phyloP scores from a whole-genome alignment of 1,140 invertebrate genomes.

The Pogonus chalceus region DNA sequence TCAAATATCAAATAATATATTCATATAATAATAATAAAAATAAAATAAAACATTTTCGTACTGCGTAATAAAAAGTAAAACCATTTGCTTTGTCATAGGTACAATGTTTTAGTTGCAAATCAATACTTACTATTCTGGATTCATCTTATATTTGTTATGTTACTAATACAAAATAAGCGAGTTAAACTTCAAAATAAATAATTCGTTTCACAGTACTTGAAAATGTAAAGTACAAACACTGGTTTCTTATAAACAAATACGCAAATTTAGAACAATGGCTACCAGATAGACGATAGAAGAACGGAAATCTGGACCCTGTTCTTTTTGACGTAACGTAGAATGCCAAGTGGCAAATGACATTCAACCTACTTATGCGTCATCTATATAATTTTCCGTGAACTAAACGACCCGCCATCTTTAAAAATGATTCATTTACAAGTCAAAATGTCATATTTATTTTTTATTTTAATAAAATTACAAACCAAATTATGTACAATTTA shows the following conservation, averaged over 20 bases:
- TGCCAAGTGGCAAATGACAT: conserved; percentile 18
- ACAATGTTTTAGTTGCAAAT: conserved; percentile 18
- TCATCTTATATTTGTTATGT: conserved; percentile 24
- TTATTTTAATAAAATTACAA: conserved; percentile 1
- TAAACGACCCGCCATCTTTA: background rate
- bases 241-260: conserved; percentile 15
- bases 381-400: background rate
- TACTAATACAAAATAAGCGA: background rate
- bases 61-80: conserved; percentile 9
- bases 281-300: conserved; percentile 13
- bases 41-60: background rate
- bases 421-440: background rate
- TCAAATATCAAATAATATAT: background rate
- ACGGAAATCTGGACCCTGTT: conserved; percentile 6
- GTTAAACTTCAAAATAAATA: background rate
- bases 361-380: background rate
- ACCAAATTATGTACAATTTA: conserved; percentile 8
- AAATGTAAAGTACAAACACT: conserved; percentile 4
- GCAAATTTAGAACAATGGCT: conserved; percentile 21
- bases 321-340: conserved; percentile 16
- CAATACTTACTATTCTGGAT: conserved; percentile 37
- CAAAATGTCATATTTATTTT: conserved; percentile 6
- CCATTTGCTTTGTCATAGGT: background rate
- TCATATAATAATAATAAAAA: background rate
- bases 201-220: background rate